A percentile compares a stretch with the other conserved stretches of the same genome.
phyloP scores from a whole-genome alignment of 2,888 invertebrate genomes.

The Psylliodes chrysocephalus region DNA sequence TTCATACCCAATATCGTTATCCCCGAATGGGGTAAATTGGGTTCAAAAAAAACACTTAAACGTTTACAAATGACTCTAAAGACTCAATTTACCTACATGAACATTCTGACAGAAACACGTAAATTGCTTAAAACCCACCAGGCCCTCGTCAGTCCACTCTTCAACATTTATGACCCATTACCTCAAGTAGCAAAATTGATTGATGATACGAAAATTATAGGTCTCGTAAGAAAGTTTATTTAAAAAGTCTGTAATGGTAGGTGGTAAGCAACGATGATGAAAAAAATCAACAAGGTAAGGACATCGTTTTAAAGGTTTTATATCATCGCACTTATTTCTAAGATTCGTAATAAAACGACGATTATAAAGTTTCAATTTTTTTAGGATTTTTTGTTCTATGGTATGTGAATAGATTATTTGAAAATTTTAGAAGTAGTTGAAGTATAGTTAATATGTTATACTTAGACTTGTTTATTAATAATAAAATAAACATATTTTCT shows the following conservation, averaged over 20 bases:
- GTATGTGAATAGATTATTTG: no score
- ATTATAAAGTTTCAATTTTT: no score
- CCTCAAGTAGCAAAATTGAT: slow-evolving; percentile 30
- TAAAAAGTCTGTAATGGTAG: slow-evolving; percentile 24
- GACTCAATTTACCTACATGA: slow-evolving; percentile 11
- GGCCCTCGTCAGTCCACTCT: slow-evolving; percentile 23
- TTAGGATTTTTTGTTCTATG: no score
- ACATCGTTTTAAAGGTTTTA: no score
- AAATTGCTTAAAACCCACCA: slow-evolving; percentile 14
- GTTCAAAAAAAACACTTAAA: not conserved
- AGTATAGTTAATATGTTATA: no score
- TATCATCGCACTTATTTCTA: no score
- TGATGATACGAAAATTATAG: slow-evolving; percentile 30
- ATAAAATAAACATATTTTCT: no score
- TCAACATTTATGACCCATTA: slow-evolving; percentile 23
- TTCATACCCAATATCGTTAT: not conserved
- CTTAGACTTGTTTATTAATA: no score
- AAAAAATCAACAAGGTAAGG: slow-evolving; percentile 23
- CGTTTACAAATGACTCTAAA: not conserved
- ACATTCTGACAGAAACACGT: slow-evolving; percentile 10
- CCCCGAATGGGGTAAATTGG: not conserved
- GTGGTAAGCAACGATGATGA: slow-evolving; percentile 14
- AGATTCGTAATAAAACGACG: no score
- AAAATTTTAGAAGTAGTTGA: no score
- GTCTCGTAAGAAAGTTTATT: slow-evolving; percentile 26